Evolutionary conservation across 2,888 invertebrate genomes (phyloP).

Genomic region (Stenotaenia linearis): DNA sequence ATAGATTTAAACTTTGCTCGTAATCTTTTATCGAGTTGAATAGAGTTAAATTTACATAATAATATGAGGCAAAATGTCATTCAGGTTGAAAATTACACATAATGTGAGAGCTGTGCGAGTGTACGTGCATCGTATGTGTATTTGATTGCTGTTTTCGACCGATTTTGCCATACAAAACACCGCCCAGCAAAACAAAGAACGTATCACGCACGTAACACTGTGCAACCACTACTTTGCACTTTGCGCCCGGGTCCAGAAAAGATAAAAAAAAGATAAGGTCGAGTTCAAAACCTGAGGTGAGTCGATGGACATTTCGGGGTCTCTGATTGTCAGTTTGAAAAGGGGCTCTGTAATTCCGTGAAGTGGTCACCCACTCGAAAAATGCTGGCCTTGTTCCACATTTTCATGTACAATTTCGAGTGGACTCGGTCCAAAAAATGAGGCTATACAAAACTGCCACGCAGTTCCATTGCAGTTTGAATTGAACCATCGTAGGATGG

Average conservation of each 20-base stretch:
- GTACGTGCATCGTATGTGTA: background rate
- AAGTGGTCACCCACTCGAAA: background rate
- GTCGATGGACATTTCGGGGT: background rate
- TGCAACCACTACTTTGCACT: background rate
- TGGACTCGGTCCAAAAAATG: background rate
- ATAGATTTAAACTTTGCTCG: too few relatives aligned
- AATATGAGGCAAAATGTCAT: too few relatives aligned
- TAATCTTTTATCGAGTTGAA: too few relatives aligned
- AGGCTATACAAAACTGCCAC: background rate
- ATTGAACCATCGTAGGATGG: background rate
- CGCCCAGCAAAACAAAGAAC: background rate
- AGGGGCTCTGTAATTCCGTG: background rate
- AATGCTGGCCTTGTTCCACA: background rate
- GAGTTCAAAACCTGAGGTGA: background rate
- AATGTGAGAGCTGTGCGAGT: background rate
- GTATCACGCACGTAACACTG: background rate
- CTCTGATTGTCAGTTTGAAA: background rate
- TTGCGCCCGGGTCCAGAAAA: background rate
- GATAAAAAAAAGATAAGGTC: background rate
- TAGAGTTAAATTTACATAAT: too few relatives aligned
- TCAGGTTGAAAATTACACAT: too few relatives aligned
- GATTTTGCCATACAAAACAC: background rate
- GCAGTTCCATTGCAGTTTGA: background rate
- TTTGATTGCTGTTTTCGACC: background rate
- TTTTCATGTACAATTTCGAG: background rate